Evolutionary conservation across 2,797 vertebrate species (phyloP), one percentile per base, ranked within the genome.

Genomic region (Mergus octosetaceus): DNA sequence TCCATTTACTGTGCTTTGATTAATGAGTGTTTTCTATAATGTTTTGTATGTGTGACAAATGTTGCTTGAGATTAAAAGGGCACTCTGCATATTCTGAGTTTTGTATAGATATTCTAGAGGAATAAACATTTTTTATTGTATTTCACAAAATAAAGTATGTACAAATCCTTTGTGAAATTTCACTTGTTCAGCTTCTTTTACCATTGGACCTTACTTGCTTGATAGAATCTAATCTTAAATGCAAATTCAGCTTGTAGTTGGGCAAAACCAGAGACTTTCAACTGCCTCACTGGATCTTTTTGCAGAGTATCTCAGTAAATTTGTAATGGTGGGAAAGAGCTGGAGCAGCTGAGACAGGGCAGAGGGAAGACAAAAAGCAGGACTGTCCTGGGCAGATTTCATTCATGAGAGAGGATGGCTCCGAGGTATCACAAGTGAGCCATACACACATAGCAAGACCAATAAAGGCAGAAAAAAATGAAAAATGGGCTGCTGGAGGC

Each of bases 121-220:
- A 95, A 96, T 85, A 95, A 95, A 74, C 88, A 87, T 93, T 93
- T 53, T 88, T 86, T 84, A 94, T 95, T 93, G 61, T 93, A 91
- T 87, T 96, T 96, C 51, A 81, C 62, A 70, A 93, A 98, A 97
- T 98, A 98, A 98, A 98, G 39, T 91, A 85, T 66, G 11, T 97
- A 85, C 61, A 70, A 80, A 80, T 93, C n/a, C 91, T 80, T 6
- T 62, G 17, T 71, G 84, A 60, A 85, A 34, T 8, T 21, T 32
- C 30, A n/a, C 0, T 60, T 79, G 22, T 71, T 85, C 27, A 21
- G 4, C 17, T 64, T 60, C 64, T 79, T 85, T 76, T 27, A 6
- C 20, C 6, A 6, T 25, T 64, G 15, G 30, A 58, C 32, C 22
- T 56, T 69, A 69, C 2, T 9, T 69, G 8, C 60, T 41, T 30